Evolutionary conservation across 1,140 invertebrate species (phyloP), one percentile per base, ranked within the genome.

Genomic region (Scaptomyza graminum): DNA sequence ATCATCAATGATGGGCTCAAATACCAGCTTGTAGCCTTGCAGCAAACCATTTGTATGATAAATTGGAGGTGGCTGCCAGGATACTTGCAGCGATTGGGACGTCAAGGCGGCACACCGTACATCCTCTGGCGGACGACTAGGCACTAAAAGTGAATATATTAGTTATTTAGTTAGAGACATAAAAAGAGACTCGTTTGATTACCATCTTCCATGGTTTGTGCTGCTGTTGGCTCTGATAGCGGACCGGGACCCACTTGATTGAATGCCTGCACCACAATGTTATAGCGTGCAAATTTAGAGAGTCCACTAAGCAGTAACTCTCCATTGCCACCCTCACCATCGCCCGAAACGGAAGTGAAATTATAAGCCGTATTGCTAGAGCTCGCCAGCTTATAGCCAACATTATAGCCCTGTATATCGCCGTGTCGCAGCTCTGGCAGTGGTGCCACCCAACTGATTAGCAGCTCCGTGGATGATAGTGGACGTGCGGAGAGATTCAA

Each of bases 201-300:
- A 96, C 96, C 96, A 91, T 96, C 96, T 91, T 96, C 96, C 88
- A 96, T 92, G n/a, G 96, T 97, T 80, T 96, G 95, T 0, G 95
- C 95, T 0, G 94, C 93, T 0, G 95, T 93, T 44, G 96, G 94
- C 51, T 96, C 95, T 0, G 95, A 96, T 0, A 95, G 92, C 3
- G 97, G 97, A 25, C 97, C 96, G 1, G 95, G 93, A 9, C 97
- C 97, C 51, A 96, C 94, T 83, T 95, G 94, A 92, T 98, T 98
- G 90, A 96, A 97, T 1, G 97, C 96, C 91, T 97, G 96, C 43
- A 97, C 95, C 31, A 97, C 95, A 11, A 97, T 93, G 2, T 94
- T 94, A 80, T 98, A 98, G 59, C 95, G 93, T 0, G 96, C 96
- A 81, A 95, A 97, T 72, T 97, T 96, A 50, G 94, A 92, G 31